These are phyloP conservation scores for Maniola hyperantus DNA, from an alignment of 2,888 invertebrate genomes.

Conservation along the genomic window DNA sequence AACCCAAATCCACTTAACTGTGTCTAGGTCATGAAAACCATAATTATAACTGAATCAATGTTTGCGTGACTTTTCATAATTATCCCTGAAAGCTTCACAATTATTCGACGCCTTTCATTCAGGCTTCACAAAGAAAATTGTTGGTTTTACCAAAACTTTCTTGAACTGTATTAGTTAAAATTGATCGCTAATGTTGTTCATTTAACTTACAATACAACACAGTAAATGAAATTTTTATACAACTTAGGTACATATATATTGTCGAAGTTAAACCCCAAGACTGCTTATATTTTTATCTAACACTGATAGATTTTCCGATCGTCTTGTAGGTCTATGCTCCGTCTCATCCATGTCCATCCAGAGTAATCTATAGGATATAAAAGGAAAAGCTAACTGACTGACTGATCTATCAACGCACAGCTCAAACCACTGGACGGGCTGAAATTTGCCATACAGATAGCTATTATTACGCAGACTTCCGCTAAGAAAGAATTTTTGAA, in stretches of 20 bases:
- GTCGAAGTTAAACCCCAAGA: not conserved
- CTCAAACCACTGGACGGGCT: no score
- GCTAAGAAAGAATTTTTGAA: no score
- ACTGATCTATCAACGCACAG: no score
- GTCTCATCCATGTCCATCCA: not conserved
- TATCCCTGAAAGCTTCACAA: slow-evolving; percentile 67
- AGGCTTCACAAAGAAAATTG: slow-evolving; percentile 78
- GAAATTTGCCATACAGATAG: no score
- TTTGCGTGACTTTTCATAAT: slow-evolving; percentile 77
- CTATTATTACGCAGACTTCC: no score
- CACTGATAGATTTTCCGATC: not conserved
- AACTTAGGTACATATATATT: not conserved
- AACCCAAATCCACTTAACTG: slow-evolving; percentile 16
- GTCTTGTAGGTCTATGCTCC: not conserved
- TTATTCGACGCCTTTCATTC: slow-evolving; percentile 66
- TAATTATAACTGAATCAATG: slow-evolving; percentile 53
- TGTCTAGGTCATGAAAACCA: slow-evolving; percentile 17
- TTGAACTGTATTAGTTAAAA: slow-evolving; percentile 74
- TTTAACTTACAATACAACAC: slow-evolving; percentile 50
- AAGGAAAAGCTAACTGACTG: no score
- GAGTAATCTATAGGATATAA: no score
- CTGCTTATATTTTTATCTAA: not conserved
- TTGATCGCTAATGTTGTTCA: slow-evolving; percentile 75
- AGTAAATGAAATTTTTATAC: slow-evolving; percentile 4
- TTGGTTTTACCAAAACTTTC: slow-evolving; percentile 74